A percentile compares a stretch with the other conserved stretches of the same genome.
These are phyloP conservation scores for Eledona agricola DNA, from an alignment of 2,888 invertebrate genomes.

Conservation along the genomic window DNA sequence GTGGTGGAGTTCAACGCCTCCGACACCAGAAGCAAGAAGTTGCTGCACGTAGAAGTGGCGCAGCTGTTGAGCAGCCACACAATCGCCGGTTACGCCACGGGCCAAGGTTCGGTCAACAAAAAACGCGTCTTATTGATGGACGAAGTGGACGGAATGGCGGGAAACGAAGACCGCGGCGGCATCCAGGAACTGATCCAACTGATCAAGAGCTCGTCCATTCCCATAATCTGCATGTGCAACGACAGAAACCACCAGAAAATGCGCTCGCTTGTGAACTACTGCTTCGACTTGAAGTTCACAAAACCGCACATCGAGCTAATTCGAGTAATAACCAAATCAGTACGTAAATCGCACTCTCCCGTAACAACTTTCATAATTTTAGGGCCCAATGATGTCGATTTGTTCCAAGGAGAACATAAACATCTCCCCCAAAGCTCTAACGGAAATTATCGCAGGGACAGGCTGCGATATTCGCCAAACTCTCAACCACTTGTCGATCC, in stretches of 20 bases:
- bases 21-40: constrained; percentile 90
- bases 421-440: constrained; percentile 77
- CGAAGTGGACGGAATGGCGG: constrained; percentile 99
- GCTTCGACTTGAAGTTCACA: constrained; percentile 88
- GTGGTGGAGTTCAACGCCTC: constrained; percentile 97
- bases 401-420: constrained; percentile 91
- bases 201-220: constrained; percentile 87
- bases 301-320: constrained; percentile 91
- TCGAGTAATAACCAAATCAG: constrained; percentile 67
- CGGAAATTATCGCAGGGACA: constrained; percentile 84
- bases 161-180: constrained; percentile 98
- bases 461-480: constrained; percentile 95
- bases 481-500: constrained; percentile 87
- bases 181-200: constrained; percentile 91
- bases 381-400: constrained; percentile 91
- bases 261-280: constrained; percentile 90
- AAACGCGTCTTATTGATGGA: constrained; percentile 98
- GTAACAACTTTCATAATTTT: constrained; percentile 48
- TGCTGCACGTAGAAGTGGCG: constrained; percentile 84
- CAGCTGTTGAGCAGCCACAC: constrained; percentile 82
- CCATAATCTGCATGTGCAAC: constrained; percentile 98
- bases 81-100: constrained; percentile 74
- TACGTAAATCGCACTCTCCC: too few relatives aligned
- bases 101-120: constrained; percentile 62
- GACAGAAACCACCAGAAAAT: constrained; percentile 94